Conservation (phyloP, 53 echinoderm and acorn worm species). For the Glandiceps talaboti region DNA sequence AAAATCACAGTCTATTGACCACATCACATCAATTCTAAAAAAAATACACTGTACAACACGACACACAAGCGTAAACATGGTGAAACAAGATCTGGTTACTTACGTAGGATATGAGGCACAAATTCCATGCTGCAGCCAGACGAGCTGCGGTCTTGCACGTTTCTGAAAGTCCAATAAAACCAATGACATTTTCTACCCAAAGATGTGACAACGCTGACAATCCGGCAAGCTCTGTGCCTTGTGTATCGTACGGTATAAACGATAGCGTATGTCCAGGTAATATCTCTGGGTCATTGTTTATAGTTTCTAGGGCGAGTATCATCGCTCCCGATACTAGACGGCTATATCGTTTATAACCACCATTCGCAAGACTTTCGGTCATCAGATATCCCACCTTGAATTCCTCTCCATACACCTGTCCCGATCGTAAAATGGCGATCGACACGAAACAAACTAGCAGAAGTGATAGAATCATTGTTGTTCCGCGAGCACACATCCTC, state of each 20-base stretch:
- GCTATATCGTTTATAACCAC: constrained; percentile 4
- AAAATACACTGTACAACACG: no score
- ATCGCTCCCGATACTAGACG: constrained; percentile 40
- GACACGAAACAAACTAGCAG: constrained; percentile 27
- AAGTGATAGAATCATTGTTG: background rate
- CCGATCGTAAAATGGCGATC: background rate
- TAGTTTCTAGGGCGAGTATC: constrained; percentile 34
- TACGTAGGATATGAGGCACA: constrained; percentile 92
- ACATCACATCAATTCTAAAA: no score
- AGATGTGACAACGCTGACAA: constrained; percentile 40
- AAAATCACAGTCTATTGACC: no score
- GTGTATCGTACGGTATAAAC: constrained; percentile 37
- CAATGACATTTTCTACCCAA: constrained; percentile 58
- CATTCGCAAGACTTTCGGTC: background rate
- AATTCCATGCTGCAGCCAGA: constrained; percentile 76
- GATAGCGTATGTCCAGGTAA: constrained; percentile 40
- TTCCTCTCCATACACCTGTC: background rate
- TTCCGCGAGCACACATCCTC: background rate
- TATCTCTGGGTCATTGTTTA: constrained; percentile 42
- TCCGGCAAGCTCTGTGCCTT: constrained; percentile 37
- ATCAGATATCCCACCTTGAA: constrained; percentile 13
- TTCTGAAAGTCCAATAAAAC: constrained; percentile 72
- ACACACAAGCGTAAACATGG: background rate
- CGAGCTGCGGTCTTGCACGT: constrained; percentile 71
- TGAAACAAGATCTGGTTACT: constrained; percentile 20